A percentile compares a stretch with the other conserved stretches of the same genome.
Evolutionary conservation across 1,140 invertebrate genomes (phyloP).

Genomic region (Lycorma delicatula): DNA sequence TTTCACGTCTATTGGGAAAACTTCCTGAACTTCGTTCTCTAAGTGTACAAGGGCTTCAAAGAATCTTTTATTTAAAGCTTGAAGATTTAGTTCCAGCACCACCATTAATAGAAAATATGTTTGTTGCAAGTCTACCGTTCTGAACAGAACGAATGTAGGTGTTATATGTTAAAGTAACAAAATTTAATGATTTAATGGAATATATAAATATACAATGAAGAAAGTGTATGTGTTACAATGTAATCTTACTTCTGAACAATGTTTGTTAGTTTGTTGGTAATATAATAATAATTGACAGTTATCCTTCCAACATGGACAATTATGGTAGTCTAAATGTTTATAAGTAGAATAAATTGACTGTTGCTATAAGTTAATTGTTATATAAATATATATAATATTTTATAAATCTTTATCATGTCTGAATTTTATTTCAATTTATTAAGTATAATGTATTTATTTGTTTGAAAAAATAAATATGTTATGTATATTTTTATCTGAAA

Average conservation of each 20-base stretch:
- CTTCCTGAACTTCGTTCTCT: constrained; percentile 84
- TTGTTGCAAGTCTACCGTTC: constrained; percentile 87
- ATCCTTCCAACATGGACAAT: background rate
- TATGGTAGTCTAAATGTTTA: too few relatives aligned
- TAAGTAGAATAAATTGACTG: too few relatives aligned
- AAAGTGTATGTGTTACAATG: background rate
- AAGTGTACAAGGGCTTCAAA: constrained; percentile 84
- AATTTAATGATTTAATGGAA: background rate
- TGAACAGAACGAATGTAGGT: constrained; percentile 36
- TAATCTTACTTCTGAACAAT: background rate
- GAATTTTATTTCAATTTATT: too few relatives aligned
- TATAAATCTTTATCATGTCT: too few relatives aligned
- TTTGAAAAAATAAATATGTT: too few relatives aligned
- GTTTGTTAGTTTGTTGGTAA: background rate
- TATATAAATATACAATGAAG: background rate
- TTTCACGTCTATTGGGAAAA: constrained; percentile 83
- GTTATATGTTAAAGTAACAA: background rate
- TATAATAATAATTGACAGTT: background rate
- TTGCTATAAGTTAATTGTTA: too few relatives aligned
- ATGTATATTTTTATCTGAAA: too few relatives aligned
- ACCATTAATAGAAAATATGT: constrained; percentile 89
- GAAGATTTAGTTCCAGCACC: constrained; percentile 87
- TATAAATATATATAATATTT: too few relatives aligned
- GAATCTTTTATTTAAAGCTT: constrained; percentile 89
- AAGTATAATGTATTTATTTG: too few relatives aligned